phyloP scores from a whole-genome alignment of 2,888 invertebrate genomes.

The Scelioninae gen. 1 region DNA sequence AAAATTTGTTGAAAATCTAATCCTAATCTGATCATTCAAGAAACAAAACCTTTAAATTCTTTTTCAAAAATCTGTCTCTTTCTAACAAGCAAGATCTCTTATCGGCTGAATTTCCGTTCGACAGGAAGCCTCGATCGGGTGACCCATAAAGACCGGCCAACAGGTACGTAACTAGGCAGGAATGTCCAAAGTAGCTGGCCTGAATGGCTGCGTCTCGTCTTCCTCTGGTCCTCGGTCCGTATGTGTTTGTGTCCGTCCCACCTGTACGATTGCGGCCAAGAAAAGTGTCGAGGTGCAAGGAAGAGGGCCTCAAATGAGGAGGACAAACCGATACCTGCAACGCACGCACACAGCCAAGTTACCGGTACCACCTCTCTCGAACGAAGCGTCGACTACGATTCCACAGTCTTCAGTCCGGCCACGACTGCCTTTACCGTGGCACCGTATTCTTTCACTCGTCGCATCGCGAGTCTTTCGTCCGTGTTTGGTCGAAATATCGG shows the following conservation, averaged over 20 bases:
- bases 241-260: conserved; percentile 49
- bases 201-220: conserved; percentile 62
- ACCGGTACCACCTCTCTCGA: conserved; percentile 71
- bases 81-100: conserved; percentile 17
- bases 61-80: conserved; percentile 14
- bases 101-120: conserved; percentile 21
- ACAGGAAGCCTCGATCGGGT: conserved; percentile 57
- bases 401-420: conserved; percentile 82
- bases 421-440: conserved; percentile 78
- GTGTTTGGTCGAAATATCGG: not conserved
- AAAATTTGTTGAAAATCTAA: too few relatives aligned
- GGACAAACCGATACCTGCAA: conserved; percentile 43
- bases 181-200: conserved; percentile 68
- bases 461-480: conserved; percentile 33
- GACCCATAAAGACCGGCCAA: conserved; percentile 71
- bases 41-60: too few relatives aligned
- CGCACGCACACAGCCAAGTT: conserved; percentile 56
- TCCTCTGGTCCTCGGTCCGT: conserved; percentile 39
- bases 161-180: conserved; percentile 70
- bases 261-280: conserved; percentile 67
- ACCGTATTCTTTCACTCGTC: conserved; percentile 34
- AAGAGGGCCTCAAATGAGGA: conserved; percentile 37
- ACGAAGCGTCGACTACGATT: conserved; percentile 73
- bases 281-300: conserved; percentile 66
- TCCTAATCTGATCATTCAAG: too few relatives aligned